Percentiles rank a stretch among this genome's conserved stretches.
Conservation (phyloP, 2,113 vertebrate genomes). For the Embiotoca jacksoni region DNA sequence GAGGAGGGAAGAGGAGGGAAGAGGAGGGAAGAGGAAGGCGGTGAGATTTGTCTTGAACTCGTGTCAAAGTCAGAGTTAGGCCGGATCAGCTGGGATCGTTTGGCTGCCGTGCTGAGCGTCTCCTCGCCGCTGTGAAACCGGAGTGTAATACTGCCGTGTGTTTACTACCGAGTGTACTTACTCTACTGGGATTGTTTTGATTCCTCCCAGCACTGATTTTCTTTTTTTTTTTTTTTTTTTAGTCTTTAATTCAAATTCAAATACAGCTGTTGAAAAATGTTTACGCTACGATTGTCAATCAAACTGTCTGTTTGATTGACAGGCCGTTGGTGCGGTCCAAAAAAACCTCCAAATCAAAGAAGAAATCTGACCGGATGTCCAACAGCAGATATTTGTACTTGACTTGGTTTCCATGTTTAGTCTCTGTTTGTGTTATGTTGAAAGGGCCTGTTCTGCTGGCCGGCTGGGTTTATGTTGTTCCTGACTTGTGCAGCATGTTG, state of each 20-base stretch:
- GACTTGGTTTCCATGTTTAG: no score
- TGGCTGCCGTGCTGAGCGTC: slow-evolving; percentile 22
- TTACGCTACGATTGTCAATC: no score
- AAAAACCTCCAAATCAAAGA: no score
- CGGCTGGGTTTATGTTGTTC: not conserved
- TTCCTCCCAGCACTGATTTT: not conserved
- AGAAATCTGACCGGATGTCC: no score
- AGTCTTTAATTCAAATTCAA: not conserved
- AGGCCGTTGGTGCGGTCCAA: no score
- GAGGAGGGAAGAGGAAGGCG: not conserved
- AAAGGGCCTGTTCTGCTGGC: not conserved
- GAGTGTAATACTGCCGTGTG: not conserved
- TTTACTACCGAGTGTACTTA: slow-evolving; percentile 25
- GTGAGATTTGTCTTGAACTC: slow-evolving; percentile 41
- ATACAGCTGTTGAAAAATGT: not conserved
- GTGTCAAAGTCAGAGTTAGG: slow-evolving; percentile 37
- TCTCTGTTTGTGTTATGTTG: no score
- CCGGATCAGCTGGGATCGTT: slow-evolving; percentile 62
- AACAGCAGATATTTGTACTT: no score
- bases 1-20: not conserved
- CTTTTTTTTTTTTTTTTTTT: not conserved
- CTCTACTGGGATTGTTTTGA: not conserved
- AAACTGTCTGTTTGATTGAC: no score
- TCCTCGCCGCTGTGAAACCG: slow-evolving; percentile 6
- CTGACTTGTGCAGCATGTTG: not conserved